Base-by-base conservation (phyloP, 2,888 invertebrate genomes). In the Mamestra brassicae region DNA sequence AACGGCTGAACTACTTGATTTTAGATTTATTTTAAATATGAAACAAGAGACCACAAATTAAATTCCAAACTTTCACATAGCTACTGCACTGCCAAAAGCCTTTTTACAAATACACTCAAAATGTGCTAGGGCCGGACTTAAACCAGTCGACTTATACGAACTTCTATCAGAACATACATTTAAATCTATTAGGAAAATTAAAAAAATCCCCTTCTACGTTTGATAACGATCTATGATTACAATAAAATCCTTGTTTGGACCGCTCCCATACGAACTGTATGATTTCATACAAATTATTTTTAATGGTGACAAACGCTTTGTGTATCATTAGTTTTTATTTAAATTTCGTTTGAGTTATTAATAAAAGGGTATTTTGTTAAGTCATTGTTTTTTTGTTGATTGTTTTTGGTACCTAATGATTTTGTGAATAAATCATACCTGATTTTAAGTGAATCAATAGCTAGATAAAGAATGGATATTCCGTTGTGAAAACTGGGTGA, bases 181-280 rank as follows among this genome's bases (percentile, higher is more conserved):
- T 93, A 92, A 93, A 94, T 93, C 94, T 93, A 93, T 94, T 94
- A 94, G 80, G 82, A 76, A 91, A 94, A 93, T 94, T 91, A 93
- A 93, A 90, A 62, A 90, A 89, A 70, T 74, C 90, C 89, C 90
- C 87, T 88, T 89, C 86, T 83, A 83, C 47, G 57, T 71, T 62
- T 87, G 93, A 93, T 93, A 87, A 85, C 57, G 79, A 93, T 93
- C 93, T 86, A 71, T 78, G 88, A 90, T 91, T 90, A 91, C 87
- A 89, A 90, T 89, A 70, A 80, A 87, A 86, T 87, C 81, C 78
- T 57, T 50, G 80, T 72, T 72, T 38, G 17, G 61, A 69, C 83
- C 86, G 71, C 87, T 63, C 88, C 88, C 71, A 74, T 66, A 62
- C 64, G 68, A 79, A 77, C 55, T 76, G 79, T 86, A 77, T 76